A percentile compares a stretch with the other conserved stretches of the same genome.
Evolutionary conservation across 2,888 invertebrate species (phyloP).

Genomic region (Celastrina argiolus): DNA sequence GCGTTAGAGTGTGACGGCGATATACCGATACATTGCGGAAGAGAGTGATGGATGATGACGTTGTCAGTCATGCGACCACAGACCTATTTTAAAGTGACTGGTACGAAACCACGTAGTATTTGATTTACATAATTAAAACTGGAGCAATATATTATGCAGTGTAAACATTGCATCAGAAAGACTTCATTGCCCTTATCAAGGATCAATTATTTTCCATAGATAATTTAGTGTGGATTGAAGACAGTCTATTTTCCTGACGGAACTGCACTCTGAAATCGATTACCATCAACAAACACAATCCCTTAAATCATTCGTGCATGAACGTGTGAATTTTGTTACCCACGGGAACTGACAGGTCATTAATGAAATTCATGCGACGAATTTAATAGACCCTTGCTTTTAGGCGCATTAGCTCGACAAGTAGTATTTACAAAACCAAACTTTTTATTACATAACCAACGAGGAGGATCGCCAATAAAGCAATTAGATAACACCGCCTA

Average conservation of each 20-base stretch:
- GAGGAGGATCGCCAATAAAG: too few relatives aligned
- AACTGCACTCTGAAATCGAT: conserved; percentile 3
- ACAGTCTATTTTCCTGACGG: background rate
- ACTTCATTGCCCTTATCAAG: background rate
- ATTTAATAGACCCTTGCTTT: background rate
- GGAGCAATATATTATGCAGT: background rate
- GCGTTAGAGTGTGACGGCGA: conserved; percentile 61
- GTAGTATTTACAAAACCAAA: too few relatives aligned
- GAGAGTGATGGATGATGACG: conserved; percentile 53
- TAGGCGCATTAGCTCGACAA: background rate
- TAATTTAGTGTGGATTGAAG: background rate
- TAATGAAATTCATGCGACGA: conserved; percentile 4
- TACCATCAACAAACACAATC: background rate
- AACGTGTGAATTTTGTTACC: conserved; percentile 5
- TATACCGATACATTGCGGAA: conserved; percentile 50
- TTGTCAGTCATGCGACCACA: conserved; percentile 38
- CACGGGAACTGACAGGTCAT: background rate
- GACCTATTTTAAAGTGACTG: conserved; percentile 33
- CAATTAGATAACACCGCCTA: too few relatives aligned
- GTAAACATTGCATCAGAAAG: background rate
- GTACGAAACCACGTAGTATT: background rate
- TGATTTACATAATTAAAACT: background rate
- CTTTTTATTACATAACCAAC: too few relatives aligned
- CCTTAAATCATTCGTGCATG: background rate
- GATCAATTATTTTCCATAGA: background rate